Percentiles rank a stretch among this genome's conserved stretches.
These are phyloP conservation scores for Amblyjoppa proteus DNA, from an alignment of 2,888 invertebrate species.

Conservation along the genomic window DNA sequence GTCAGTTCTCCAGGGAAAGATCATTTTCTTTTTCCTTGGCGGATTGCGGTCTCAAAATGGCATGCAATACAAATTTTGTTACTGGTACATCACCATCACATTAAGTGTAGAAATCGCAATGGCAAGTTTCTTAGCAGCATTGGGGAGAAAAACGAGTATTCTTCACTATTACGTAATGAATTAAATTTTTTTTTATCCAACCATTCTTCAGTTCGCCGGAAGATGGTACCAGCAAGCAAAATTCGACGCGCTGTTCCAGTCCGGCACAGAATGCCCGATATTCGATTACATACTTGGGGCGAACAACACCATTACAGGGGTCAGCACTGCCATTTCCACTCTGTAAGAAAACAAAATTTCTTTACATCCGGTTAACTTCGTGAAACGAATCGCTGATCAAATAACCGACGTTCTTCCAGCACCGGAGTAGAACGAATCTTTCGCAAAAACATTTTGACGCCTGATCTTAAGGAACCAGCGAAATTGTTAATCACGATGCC, in stretches of 20 bases:
- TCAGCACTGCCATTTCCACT: neutral
- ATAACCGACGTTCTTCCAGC: neutral
- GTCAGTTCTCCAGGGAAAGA: no score
- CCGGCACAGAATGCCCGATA: slow-evolving; percentile 91
- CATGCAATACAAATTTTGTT: no score
- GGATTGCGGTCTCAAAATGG: no score
- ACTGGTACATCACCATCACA: no score
- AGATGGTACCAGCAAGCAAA: slow-evolving; percentile 92
- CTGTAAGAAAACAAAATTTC: neutral
- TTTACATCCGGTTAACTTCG: neutral
- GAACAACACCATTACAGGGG: neutral
- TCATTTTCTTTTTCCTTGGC: no score
- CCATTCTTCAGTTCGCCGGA: slow-evolving; percentile 88
- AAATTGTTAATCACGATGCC: neutral
- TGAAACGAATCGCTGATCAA: neutral
- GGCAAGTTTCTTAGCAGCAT: no score
- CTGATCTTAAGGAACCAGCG: neutral
- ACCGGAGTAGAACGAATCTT: neutral
- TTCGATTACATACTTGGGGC: slow-evolving; percentile 87
- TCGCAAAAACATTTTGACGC: neutral
- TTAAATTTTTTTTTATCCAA: neutral
- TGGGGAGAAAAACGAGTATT: no score
- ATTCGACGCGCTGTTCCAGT: slow-evolving; percentile 91
- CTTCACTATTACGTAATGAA: neutral
- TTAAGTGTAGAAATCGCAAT: no score